phyloP scores from a whole-genome alignment of 2,888 invertebrate genomes.

The Bedellia somnulentella region DNA sequence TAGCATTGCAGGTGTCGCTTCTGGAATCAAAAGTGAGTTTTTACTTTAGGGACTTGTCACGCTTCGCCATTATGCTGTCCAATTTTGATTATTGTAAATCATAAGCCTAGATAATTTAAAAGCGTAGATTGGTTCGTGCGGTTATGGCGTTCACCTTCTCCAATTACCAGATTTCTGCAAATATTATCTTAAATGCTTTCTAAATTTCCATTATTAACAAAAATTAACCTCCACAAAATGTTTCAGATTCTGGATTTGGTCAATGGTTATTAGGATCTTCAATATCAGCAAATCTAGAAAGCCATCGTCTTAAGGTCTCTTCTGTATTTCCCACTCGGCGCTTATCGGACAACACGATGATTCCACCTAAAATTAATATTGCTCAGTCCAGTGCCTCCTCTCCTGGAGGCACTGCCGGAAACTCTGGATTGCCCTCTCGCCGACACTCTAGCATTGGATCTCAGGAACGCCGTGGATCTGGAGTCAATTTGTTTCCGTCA shows the following conservation, averaged over 20 bases:
- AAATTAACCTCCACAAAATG: too few relatives aligned
- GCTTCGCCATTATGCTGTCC: too few relatives aligned
- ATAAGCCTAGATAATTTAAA: too few relatives aligned
- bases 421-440: conserved; percentile 79
- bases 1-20: conserved; percentile 19
- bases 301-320: conserved; percentile 83
- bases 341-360: conserved; percentile 88
- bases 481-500: conserved; percentile 84
- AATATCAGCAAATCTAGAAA: conserved; percentile 76
- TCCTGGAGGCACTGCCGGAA: conserved; percentile 70
- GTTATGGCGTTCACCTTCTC: not conserved
- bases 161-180: not conserved
- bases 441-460: conserved; percentile 91
- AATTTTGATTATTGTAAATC: too few relatives aligned
- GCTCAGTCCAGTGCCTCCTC: conserved; percentile 89
- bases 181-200: too few relatives aligned
- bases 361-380: conserved; percentile 87
- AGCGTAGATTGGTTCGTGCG: too few relatives aligned
- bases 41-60: too few relatives aligned
- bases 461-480: conserved; percentile 82
- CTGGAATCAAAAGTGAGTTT: conserved; percentile 21
- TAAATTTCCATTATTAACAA: too few relatives aligned
- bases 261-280: conserved; percentile 86
- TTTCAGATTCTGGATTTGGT: conserved; percentile 58
- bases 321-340: conserved; percentile 83